Evolutionary conservation across 2,888 invertebrate species (phyloP).

Genomic region (Perizoma affinitatum): DNA sequence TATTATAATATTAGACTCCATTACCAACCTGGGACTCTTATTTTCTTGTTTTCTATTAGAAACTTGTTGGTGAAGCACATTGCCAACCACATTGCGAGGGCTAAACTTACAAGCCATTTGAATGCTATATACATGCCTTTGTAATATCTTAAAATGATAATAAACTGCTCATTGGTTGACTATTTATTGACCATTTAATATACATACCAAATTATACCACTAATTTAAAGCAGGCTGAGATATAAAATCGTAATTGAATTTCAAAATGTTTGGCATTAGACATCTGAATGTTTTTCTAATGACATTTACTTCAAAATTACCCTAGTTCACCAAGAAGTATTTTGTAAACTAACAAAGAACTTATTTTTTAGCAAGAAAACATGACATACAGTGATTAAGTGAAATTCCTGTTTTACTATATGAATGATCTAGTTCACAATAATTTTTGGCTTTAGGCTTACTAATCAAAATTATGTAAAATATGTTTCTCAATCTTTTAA

Average conservation of each 20-base stretch:
- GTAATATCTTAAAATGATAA: conserved; percentile 15
- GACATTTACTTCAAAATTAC: neutral
- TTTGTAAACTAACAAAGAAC: too few species aligned
- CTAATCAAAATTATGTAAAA: too few species aligned
- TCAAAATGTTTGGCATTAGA: conserved; percentile 20
- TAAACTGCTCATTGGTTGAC: conserved; percentile 16
- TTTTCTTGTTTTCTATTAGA: conserved; percentile 34
- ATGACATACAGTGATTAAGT: too few species aligned
- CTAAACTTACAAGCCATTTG: conserved; percentile 67
- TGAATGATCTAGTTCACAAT: too few species aligned
- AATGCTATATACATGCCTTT: conserved; percentile 72
- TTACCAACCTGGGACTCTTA: conserved; percentile 39
- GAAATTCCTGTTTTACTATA: too few species aligned
- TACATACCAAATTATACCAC: conserved; percentile 8
- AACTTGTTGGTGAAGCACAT: conserved; percentile 58
- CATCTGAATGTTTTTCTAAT: conserved; percentile 11
- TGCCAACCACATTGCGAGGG: conserved; percentile 64
- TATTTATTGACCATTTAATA: conserved; percentile 18
- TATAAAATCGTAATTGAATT: conserved; percentile 9
- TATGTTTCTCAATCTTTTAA: conserved; percentile 48
- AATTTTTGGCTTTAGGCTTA: too few species aligned
- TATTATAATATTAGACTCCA: too few species aligned
- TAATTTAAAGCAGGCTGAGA: conserved; percentile 20
- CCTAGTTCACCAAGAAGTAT: neutral
- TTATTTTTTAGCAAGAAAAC: too few species aligned